Evolutionary conservation across 2,797 vertebrate species (phyloP).

Genomic region (Chloroceryle inda): DNA sequence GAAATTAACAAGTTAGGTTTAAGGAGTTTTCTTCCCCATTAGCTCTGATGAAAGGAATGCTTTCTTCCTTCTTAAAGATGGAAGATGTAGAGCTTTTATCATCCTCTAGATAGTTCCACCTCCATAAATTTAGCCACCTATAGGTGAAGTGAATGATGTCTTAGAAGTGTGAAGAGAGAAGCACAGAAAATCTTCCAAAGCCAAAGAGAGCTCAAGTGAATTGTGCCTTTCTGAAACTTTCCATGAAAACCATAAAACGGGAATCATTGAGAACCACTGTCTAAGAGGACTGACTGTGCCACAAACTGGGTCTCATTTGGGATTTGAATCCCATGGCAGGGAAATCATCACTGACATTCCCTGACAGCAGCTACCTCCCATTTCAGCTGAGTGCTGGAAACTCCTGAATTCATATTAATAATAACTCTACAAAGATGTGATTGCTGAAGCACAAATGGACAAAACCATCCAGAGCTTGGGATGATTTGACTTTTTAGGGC

Average conservation of each 20-base stretch:
- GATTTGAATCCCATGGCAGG: neutral
- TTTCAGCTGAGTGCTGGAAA: neutral
- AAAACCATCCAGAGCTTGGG: neutral
- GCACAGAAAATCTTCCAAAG: neutral
- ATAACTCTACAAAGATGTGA: neutral
- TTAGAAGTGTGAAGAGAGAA: neutral
- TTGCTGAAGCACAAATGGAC: neutral
- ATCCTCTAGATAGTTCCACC: neutral
- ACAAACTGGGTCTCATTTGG: neutral
- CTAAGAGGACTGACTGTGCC: neutral
- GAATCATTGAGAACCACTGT: neutral
- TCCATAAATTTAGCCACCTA: neutral
- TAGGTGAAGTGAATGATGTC: neutral
- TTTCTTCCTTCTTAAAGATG: neutral
- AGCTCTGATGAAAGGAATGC: neutral
- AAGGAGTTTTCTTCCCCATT: neutral
- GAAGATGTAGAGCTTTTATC: neutral
- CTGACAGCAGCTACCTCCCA: neutral
- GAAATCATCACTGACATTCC: neutral
- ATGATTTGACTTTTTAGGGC: neutral
- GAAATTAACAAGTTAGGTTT: neutral
- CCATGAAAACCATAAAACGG: neutral
- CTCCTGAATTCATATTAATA: neutral
- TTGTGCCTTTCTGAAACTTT: neutral
- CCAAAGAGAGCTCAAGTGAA: neutral